Evolutionary conservation across 2,888 invertebrate species (phyloP), one percentile per base, ranked within the genome.

Genomic region (Ochropleura leucogaster): DNA sequence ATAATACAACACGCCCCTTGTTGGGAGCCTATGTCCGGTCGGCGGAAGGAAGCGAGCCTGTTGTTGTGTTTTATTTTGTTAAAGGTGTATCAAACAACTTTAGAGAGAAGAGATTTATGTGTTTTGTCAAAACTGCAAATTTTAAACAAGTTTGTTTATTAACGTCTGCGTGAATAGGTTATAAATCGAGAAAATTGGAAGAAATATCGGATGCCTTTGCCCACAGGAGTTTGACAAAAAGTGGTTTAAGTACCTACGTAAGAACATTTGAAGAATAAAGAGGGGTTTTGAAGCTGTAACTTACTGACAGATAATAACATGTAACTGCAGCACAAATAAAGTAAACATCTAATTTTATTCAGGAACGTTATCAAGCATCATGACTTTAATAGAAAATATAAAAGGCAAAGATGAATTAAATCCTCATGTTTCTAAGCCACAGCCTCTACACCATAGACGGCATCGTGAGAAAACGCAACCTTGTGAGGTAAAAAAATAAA

Each of bases 381-480:
- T 16, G 57, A 30, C 30, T 0, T 30, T 16, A 8, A 12, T 8
- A 40, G 1, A 44, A 62, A n/a, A 7, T 12, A 62, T n/a, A 12
- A 14, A 62, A 44, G n/a, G 7, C 14, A n/a, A 44, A 60, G 16
- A 42, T n/a, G 42, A 44, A 40, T 55, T 60, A 16, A 44, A 62
- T 55, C 40, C 16, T 53, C 16, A 46, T 72, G 20, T 47, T 46
- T 5, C 10, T 51, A 64, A 78, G 42, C 46, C 49, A 65, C 30
- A 30, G 57, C 30, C 63, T 49, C 46, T 49, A 65, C 67, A 46
- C 55, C 62, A 42, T 49, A 74, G 65, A 66, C 66, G 57, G 57
- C 20, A 78, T 70, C 87, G 88, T 87, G 88, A 79, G 87, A 87
- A 86, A 78, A 82, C 44, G 30, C 51, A 69, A 72, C 65, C 70